Percentiles rank a stretch among this genome's conserved stretches.
phyloP scores from a whole-genome alignment of 2,888 invertebrate species.

The Nephrocerus scutellatus region DNA sequence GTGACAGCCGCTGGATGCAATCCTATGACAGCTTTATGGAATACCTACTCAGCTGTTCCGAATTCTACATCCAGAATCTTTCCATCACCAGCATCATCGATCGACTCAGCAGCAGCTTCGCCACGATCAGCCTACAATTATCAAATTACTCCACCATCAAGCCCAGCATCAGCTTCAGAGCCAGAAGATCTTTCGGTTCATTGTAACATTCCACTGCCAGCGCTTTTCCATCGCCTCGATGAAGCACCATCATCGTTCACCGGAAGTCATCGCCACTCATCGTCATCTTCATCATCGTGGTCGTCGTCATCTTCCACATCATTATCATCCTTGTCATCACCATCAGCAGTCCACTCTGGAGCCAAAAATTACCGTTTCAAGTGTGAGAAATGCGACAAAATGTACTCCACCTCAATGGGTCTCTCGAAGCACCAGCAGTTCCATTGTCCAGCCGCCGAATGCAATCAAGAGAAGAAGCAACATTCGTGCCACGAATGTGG shows the following conservation, averaged over 20 bases:
- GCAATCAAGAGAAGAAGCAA: slow-evolving; percentile 77
- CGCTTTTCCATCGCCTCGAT: slow-evolving; percentile 36
- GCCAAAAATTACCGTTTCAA: slow-evolving; percentile 59
- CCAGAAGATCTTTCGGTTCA: slow-evolving; percentile 45
- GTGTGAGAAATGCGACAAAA: slow-evolving; percentile 88
- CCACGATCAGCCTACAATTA: slow-evolving; percentile 29
- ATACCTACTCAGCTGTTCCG: slow-evolving; percentile 31
- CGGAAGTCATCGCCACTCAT: background rate
- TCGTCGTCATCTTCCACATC: slow-evolving; percentile 7
- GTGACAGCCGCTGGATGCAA: slow-evolving; percentile 38
- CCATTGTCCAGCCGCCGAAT: slow-evolving; percentile 82
- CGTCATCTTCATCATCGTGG: slow-evolving; percentile 10
- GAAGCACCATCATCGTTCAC: slow-evolving; percentile 26
- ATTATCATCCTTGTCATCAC: too few species aligned
- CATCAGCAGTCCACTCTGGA: slow-evolving; percentile 5
- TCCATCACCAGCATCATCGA: slow-evolving; percentile 33
- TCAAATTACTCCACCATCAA: slow-evolving; percentile 41
- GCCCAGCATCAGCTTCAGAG: slow-evolving; percentile 36
- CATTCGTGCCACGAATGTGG: slow-evolving; percentile 44
- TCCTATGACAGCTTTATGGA: slow-evolving; percentile 38
- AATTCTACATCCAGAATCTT: slow-evolving; percentile 20
- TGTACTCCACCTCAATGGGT: slow-evolving; percentile 92
- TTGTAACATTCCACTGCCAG: slow-evolving; percentile 42
- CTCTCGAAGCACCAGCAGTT: slow-evolving; percentile 92
- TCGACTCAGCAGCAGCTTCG: slow-evolving; percentile 26